Conservation (phyloP, 2,888 invertebrate genomes). For the Hyppa rectilinea region DNA sequence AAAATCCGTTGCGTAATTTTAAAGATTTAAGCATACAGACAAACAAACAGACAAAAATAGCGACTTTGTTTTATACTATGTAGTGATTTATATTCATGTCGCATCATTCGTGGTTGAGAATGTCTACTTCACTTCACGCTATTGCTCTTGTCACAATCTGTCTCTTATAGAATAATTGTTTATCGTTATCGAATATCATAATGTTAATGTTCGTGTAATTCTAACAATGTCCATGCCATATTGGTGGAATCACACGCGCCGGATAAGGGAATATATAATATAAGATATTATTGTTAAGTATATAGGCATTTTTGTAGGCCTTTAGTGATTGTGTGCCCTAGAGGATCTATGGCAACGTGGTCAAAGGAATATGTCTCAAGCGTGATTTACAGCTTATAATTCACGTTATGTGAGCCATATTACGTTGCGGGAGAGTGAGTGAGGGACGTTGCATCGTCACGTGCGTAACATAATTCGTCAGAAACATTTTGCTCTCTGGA, state of each 20-base stretch:
- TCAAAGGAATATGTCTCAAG: constrained; percentile 5
- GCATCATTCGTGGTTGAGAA: constrained; percentile 15
- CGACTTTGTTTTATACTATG: no score
- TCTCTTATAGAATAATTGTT: constrained; percentile 33
- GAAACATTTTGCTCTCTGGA: neutral
- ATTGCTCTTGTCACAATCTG: neutral
- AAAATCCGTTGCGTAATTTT: no score
- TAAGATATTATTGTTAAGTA: constrained; percentile 10
- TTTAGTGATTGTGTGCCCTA: neutral
- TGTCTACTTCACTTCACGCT: constrained; percentile 21
- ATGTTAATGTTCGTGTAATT: constrained; percentile 40
- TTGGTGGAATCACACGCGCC: constrained; percentile 59
- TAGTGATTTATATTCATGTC: constrained; percentile 31
- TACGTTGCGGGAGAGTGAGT: neutral
- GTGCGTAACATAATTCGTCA: neutral
- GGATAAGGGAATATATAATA: constrained; percentile 12
- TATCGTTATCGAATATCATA: constrained; percentile 34
- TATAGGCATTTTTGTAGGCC: neutral
- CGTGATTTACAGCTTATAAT: no score
- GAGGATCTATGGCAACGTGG: constrained; percentile 1
- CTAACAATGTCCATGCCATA: constrained; percentile 61
- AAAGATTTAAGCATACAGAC: no score
- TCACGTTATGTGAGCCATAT: neutral
- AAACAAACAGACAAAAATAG: no score
- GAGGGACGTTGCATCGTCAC: neutral